Evolutionary conservation across 2,888 invertebrate genomes (phyloP), one percentile per base, ranked within the genome.

Genomic region (Rhyacophila evoluta): DNA sequence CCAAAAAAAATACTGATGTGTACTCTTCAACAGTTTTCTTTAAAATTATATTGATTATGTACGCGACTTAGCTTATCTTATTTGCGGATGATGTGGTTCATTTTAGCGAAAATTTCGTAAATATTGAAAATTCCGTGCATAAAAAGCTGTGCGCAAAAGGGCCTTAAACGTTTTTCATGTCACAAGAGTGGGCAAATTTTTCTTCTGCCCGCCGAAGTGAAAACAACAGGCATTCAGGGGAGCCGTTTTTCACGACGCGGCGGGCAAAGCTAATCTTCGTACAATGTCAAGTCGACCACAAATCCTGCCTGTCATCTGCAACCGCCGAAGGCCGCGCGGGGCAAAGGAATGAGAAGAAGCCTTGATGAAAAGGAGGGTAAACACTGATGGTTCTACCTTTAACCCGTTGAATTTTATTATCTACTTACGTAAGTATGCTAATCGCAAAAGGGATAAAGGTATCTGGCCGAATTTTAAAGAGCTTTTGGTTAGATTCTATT

Each of bases 221-320:
- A 67, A 69, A 78, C 39, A 78, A 73, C 38, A 73, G 72, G n/a
- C 38, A 41, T 68, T 77, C 77, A 38, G 67, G 67, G 68, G 41
- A 73, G 74, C 39, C 78, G 71, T 78, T 74, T 78, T 55, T 71
- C 39, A 38, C 33, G 72, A 28, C 55, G 41, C 38, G 71, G 29
- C 29, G 55, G 37, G 70, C 33, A 55, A 73, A 72, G 76, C 75
- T 81, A 80, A 81, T 81, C 79, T 81, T 74, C 78, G 72, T 76
- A 74, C 73, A 75, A 73, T 78, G 81, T 79, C 76, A 81, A 79
- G 78, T 76, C 75, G 74, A 41, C 79, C 79, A 76, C 79, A 81
- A 81, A 81, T 79, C 78, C 79, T 68, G 70, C 75, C 77, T 78
- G 81, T 81, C 79, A 81, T 76, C 79, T 74, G 75, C 78, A 79